Base-by-base conservation (phyloP, 1,140 invertebrate species). In the Sycobia sp. region DNA sequence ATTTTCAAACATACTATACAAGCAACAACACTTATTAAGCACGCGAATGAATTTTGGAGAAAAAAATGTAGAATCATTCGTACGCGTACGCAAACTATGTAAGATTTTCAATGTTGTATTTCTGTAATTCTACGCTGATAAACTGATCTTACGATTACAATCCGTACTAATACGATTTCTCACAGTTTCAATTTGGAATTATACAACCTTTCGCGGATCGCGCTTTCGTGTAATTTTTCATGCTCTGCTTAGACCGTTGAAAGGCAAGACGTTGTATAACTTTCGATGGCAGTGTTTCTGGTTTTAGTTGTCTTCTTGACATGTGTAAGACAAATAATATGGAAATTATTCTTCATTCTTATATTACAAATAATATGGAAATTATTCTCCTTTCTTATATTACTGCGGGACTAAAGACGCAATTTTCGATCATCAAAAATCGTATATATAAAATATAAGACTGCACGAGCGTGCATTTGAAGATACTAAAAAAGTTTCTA, bases 81-180 rank as follows among this genome's bases (percentile, higher is more conserved):
- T 38, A 46, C 4, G 32, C 47, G 41, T 20, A 44, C 51, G 34
- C 51, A 62, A 62, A 47, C 44, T 56, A 62, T 55, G 36, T 62
- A 49, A 62, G 51, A 56, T 55, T 62, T 62, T 62, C 34, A 51
- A 62, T 62, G 60, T 62, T 62, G 51, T 62, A 62, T 38, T 62
- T 55, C 51, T 41, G 60, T 62, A 62, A 62, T 54, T 62, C 60
- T 55, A 38, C 34, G 10, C 51, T 62, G 43, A 47, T 62, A 34
- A 62, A 62, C 29, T 32, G 39, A 62, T 62, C 59, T 62, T 62
- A 62, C 27, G n/a, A 20, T 62, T 62, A 62, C 54, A 54, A 46
- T 34, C 29, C 14, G 29, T 62, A 62, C 29, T 20, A 47, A 54
- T 54, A 47, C 41, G 50, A 62, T 62, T 62, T 62, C 38, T 62